phyloP scores from a whole-genome alignment of 2,797 vertebrate genomes.

The Alcedo atthis region DNA sequence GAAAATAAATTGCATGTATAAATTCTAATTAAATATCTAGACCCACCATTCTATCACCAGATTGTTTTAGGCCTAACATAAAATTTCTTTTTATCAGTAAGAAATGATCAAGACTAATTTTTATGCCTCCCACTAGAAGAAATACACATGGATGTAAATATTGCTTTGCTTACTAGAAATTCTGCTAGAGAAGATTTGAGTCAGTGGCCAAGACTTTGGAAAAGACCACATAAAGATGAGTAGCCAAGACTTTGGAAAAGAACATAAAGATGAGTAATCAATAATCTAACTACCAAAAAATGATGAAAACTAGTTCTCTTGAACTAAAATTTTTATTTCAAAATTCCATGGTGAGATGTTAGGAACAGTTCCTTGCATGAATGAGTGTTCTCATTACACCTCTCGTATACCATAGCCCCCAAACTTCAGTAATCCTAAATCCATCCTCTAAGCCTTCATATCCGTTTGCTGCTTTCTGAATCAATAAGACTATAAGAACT shows the following conservation, averaged over 20 bases:
- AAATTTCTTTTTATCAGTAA: conserved; percentile 55
- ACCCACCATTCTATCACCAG: background rate
- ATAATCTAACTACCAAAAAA: conserved; percentile 37
- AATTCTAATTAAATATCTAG: conserved; percentile 49
- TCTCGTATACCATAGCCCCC: background rate
- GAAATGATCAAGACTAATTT: conserved; percentile 3
- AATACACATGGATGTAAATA: conserved; percentile 22
- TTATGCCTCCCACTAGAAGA: background rate
- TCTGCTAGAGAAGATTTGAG: conserved; percentile 1
- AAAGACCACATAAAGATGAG: conserved; percentile 16
- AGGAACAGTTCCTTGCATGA: conserved; percentile 18
- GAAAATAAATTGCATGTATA: conserved; percentile 26
- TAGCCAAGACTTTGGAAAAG: conserved; percentile 3
- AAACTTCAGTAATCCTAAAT: conserved; percentile 48
- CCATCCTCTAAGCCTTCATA: conserved; percentile 32
- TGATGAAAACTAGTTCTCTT: background rate
- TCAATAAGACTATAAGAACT: conserved; percentile 61
- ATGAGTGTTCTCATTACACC: background rate
- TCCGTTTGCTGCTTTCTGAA: conserved; percentile 63
- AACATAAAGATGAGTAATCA: conserved; percentile 33
- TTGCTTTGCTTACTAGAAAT: conserved; percentile 35
- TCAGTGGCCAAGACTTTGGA: background rate
- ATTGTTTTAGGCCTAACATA: conserved; percentile 34
- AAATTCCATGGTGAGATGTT: conserved; percentile 14
- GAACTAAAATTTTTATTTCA: background rate